These are phyloP conservation scores for Datnioides undecimradiatus DNA, from an alignment of 2,113 vertebrate genomes.

Conservation along the genomic window DNA sequence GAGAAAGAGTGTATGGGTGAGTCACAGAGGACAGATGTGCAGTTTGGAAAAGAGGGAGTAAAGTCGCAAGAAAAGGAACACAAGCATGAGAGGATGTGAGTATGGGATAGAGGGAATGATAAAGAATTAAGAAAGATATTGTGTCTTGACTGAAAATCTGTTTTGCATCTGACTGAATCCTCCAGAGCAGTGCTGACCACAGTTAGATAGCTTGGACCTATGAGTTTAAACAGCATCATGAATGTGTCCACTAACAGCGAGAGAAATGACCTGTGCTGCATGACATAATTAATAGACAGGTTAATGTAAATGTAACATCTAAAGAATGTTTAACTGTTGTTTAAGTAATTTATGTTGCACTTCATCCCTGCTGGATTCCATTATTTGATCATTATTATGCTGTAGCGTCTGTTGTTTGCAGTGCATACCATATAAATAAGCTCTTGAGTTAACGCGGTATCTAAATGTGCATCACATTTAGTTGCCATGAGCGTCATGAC, in stretches of 20 bases:
- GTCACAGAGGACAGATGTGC: no score
- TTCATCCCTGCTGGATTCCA: not conserved
- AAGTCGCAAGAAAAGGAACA: no score
- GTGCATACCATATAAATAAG: not conserved
- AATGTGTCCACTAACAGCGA: not conserved
- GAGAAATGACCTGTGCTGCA: not conserved
- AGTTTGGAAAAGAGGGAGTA: no score
- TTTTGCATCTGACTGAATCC: no score
- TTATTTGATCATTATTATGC: not conserved
- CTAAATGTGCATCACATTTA: not conserved
- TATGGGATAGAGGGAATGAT: no score
- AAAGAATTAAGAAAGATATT: no score
- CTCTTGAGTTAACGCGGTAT: not conserved
- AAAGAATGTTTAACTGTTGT: not conserved
- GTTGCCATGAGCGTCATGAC: not conserved
- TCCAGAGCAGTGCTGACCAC: no score
- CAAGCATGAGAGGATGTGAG: no score
- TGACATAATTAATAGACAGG: not conserved
- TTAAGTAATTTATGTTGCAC: not conserved
- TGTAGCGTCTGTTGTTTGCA: not conserved
- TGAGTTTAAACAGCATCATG: no score
- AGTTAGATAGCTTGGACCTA: no score
- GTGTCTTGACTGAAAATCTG: no score
- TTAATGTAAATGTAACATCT: not conserved
- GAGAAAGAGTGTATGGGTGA: no score